phyloP scores from a whole-genome alignment of 2,888 invertebrate species.

The Eupithecia subfuscata region DNA sequence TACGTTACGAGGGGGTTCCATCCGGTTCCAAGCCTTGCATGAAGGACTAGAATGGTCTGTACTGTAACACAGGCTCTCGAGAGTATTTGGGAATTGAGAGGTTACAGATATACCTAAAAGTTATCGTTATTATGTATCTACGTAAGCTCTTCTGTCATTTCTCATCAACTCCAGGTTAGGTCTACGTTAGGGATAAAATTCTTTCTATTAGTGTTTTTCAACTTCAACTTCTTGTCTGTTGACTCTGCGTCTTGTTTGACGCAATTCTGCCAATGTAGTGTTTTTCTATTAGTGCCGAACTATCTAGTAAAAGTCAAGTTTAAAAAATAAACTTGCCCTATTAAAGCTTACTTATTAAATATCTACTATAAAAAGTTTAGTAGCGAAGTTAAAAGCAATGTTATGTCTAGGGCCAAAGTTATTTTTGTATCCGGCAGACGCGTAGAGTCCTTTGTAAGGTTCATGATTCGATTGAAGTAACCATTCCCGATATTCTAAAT shows the following conservation, averaged over 20 bases:
- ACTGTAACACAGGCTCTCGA: neutral
- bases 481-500: neutral
- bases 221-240: too few species aligned
- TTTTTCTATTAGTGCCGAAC: too few species aligned
- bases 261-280: too few species aligned
- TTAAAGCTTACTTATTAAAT: too few species aligned
- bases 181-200: neutral
- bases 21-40: neutral
- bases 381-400: neutral
- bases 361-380: too few species aligned
- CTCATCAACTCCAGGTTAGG: neutral
- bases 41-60: neutral
- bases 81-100: neutral
- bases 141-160: too few species aligned
- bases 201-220: neutral
- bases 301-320: too few species aligned
- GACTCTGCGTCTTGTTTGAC: too few species aligned
- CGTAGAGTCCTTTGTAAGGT: neutral
- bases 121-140: neutral
- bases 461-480: conserved; percentile 3
- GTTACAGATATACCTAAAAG: neutral
- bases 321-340: too few species aligned
- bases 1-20: neutral
- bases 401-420: neutral
- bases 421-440: conserved; percentile 4